phyloP scores from a whole-genome alignment of 2,113 vertebrate genomes.

The Chamaea fasciata region DNA sequence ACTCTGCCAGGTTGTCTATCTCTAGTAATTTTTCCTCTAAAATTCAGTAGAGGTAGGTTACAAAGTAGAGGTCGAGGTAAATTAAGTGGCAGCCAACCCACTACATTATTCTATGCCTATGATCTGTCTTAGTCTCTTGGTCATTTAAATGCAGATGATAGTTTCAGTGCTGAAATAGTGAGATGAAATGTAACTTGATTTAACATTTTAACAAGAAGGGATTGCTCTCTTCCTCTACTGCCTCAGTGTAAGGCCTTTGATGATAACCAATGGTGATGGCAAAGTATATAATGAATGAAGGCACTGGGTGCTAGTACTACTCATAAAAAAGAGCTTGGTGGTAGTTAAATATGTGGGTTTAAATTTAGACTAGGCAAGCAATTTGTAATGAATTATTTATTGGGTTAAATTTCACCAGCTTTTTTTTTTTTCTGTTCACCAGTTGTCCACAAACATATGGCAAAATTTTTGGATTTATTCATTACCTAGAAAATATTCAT shows the following conservation, averaged over 20 bases:
- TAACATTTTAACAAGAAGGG: conserved; percentile 45
- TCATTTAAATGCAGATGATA: not conserved
- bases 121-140: not conserved
- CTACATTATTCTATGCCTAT: conserved; percentile 5
- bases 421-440: conserved; percentile 17
- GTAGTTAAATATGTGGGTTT: not conserved
- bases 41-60: conserved; percentile 9
- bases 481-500: conserved; percentile 53
- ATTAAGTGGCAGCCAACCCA: not conserved
- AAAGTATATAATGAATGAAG: conserved; percentile 40
- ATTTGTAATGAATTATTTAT: conserved; percentile 50
- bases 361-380: conserved; percentile 25
- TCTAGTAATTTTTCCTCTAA: conserved; percentile 14
- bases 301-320: not conserved
- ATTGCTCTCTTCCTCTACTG: not conserved
- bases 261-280: conserved; percentile 16
- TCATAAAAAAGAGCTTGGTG: not conserved
- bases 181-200: conserved; percentile 20
- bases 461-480: conserved; percentile 42
- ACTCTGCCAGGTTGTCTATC: not conserved
- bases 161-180: not conserved
- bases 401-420: conserved; percentile 17
- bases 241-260: not conserved
- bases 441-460: conserved; percentile 58
- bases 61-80: conserved; percentile 6